Evolutionary conservation across 1,140 invertebrate species (phyloP).

Genomic region (Nasonia vitripennis): DNA sequence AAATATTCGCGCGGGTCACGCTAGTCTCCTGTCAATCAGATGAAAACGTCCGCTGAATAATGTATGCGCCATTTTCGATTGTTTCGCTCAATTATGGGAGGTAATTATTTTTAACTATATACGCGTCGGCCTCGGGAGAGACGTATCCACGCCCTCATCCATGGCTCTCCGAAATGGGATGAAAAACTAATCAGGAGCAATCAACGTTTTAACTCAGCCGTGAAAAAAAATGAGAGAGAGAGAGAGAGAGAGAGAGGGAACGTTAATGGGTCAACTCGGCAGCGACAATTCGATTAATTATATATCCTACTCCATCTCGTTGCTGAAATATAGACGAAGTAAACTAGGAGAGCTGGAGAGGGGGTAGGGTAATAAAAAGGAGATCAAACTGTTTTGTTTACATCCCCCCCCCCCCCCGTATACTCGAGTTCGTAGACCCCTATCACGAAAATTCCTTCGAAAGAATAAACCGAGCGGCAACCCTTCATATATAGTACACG

Average conservation of each 20-base stretch:
- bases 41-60: background rate
- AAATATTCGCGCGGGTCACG: background rate
- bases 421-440: constrained; percentile 2
- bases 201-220: background rate
- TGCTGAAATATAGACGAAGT: background rate
- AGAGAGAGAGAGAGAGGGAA: background rate
- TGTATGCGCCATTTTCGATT: background rate
- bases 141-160: background rate
- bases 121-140: too few species aligned
- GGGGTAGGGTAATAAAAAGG: background rate
- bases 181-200: background rate
- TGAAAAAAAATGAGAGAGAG: background rate
- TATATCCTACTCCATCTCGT: background rate
- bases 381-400: background rate
- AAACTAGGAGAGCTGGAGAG: background rate
- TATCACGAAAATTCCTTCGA: background rate
- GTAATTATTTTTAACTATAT: background rate
- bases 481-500: background rate
- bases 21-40: background rate
- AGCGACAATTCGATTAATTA: background rate
- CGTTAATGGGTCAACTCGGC: background rate
- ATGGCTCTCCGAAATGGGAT: background rate
- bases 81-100: background rate
- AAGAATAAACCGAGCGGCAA: background rate
- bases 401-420: background rate